Conservation (phyloP, 2,888 invertebrate genomes). For the Arctia plantaginis region DNA sequence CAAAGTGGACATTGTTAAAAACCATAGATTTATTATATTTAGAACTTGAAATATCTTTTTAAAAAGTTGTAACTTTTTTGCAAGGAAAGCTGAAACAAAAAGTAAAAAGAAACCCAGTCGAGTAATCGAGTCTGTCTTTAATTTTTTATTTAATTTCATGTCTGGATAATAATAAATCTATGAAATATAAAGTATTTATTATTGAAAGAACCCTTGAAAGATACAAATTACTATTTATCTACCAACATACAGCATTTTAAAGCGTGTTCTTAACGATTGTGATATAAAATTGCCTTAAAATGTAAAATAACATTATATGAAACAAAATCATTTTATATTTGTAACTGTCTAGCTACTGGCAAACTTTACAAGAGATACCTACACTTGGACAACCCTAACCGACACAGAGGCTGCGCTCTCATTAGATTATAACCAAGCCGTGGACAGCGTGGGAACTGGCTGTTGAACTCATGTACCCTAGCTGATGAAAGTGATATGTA, state of each 20-base stretch:
- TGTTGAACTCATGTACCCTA: neutral
- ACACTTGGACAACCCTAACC: conserved; percentile 36
- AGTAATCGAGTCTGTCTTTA: neutral
- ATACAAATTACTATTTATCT: conserved; percentile 48
- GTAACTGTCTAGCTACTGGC: conserved; percentile 27
- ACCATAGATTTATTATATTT: conserved; percentile 11
- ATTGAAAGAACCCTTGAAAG: conserved; percentile 46
- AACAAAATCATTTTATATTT: conserved; percentile 32
- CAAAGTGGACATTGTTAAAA: too few species aligned
- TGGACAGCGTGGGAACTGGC: conserved; percentile 9
- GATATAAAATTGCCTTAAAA: conserved; percentile 79
- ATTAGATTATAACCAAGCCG: neutral
- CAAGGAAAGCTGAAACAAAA: neutral
- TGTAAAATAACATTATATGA: conserved; percentile 30
- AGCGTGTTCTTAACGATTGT: conserved; percentile 62
- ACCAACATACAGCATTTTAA: conserved; percentile 39
- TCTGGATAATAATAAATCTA: conserved; percentile 16
- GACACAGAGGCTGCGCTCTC: neutral
- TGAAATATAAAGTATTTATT: conserved; percentile 39
- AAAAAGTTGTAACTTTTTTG: neutral
- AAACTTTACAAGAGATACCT: conserved; percentile 60
- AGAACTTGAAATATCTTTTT: neutral
- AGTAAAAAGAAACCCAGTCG: neutral
- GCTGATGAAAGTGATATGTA: neutral
- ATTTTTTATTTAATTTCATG: neutral